A percentile compares a stretch with the other conserved stretches of the same genome.
These are phyloP conservation scores for Pedetes capensis DNA, from an alignment of 2,113 vertebrate species.

Conservation along the genomic window DNA sequence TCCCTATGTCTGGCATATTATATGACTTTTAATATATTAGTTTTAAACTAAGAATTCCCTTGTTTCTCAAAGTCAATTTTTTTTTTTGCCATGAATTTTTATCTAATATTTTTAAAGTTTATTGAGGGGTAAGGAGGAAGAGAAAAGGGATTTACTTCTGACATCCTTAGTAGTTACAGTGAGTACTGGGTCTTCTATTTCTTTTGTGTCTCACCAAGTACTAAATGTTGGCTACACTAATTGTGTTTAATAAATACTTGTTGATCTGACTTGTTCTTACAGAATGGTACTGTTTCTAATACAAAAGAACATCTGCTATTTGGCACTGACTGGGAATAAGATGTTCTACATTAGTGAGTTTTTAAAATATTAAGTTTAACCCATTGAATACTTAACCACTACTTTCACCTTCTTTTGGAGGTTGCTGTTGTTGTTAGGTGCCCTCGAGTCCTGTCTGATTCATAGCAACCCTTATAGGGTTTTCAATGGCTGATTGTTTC, in stretches of 20 bases:
- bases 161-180: conserved; percentile 50
- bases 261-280: conserved; percentile 67
- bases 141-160: conserved; percentile 43
- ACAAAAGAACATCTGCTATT: conserved; percentile 69
- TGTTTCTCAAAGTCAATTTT: conserved; percentile 52
- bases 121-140: not conserved
- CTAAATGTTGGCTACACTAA: conserved; percentile 54
- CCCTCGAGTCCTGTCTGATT: too few relatives aligned
- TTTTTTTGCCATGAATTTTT: conserved; percentile 49
- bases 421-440: too few relatives aligned
- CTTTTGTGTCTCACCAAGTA: conserved; percentile 58
- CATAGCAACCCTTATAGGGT: too few relatives aligned
- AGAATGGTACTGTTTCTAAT: conserved; percentile 69
- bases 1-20: too few relatives aligned
- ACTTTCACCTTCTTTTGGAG: conserved; percentile 43
- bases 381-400: conserved; percentile 20
- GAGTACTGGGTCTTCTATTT: conserved; percentile 41
- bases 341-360: conserved; percentile 62
- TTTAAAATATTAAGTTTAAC: conserved; percentile 68
- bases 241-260: conserved; percentile 61
- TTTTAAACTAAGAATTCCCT: conserved; percentile 54
- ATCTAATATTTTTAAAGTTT: conserved; percentile 59
- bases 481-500: too few relatives aligned
- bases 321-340: conserved; percentile 60
- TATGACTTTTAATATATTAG: not conserved